Evolutionary conservation across 2,113 vertebrate genomes (phyloP), one percentile per base, ranked within the genome.

Genomic region (Columbina picui): DNA sequence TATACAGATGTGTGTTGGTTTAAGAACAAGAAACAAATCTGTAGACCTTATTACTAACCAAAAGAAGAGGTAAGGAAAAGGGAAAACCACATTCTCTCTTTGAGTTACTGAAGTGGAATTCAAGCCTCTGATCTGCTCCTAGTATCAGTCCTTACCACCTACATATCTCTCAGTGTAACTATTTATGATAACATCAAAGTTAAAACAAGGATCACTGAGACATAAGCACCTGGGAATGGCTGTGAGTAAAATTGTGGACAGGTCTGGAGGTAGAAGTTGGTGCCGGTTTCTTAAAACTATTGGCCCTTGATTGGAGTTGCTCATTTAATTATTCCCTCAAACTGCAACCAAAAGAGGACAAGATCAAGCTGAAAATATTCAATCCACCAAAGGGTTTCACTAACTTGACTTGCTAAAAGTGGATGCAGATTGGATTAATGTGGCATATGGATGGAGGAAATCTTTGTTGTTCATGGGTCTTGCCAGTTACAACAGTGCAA

Each of bases 141-240:
- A 50, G 6, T 14, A 19, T 36, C 2, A 1, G 45, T 59, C 32
- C 19, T 0, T 67, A n/a, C 30, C 5, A 5, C 19, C 41, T 90
- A 0, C 16, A 9, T 25, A 52, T 60, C 27, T 74, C 26, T 59
- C 79, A n/a, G 27, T 15, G 6, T 49, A 76, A 71, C 13, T 61
- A 12, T 83, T 67, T 17, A 5, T 50, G 30, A n/a, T 39, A 36
- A 23, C 38, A 59, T n/a, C 18, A 38, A 81, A 84, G 25, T 4
- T 86, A 53, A 78, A 73, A 43, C 27, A 50, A 61, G 19, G 20
- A 50, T 78, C 47, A 43, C 32, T 67, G 32, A 71, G 32, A 61
- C 6, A 18, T 6, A 61, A 74, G 30, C 6, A 15, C 19, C 71
- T 68, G 27, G 53, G 47, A 90, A 50, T 11, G 21, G 32, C 61